Evolutionary conservation across 2,113 vertebrate genomes (phyloP).

Genomic region (Peromyscus maniculatus): DNA sequence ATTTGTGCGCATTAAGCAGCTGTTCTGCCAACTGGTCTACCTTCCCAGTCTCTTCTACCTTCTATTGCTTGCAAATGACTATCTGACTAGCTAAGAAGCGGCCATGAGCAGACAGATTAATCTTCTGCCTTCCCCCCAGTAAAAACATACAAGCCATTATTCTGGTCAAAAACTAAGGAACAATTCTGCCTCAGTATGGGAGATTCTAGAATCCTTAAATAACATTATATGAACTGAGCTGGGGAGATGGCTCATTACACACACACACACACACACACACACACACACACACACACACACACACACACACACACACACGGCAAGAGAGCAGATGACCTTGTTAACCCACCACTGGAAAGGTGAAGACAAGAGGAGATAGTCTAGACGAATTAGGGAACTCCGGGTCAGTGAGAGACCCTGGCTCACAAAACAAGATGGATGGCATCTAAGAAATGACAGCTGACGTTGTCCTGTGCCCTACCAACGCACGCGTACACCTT

Average conservation of each 20-base stretch:
- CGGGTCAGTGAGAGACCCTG: not conserved
- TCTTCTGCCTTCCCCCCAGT: not conserved
- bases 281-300: too few relatives aligned
- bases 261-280: not conserved
- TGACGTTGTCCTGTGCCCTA: not conserved
- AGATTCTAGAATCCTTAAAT: conserved; percentile 25
- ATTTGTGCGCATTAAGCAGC: too few relatives aligned
- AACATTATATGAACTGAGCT: conserved; percentile 15
- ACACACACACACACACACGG: too few relatives aligned
- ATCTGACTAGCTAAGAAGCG: not conserved
- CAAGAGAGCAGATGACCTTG: not conserved
- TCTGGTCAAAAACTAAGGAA: not conserved
- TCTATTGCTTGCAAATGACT: not conserved
- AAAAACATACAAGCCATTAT: not conserved
- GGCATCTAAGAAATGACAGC: not conserved
- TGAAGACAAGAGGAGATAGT: not conserved
- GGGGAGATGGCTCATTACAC: not conserved
- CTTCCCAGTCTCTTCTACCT: not conserved
- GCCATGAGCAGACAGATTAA: not conserved
- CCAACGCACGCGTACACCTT: too few relatives aligned
- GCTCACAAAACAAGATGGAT: not conserved
- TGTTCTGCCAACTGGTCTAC: not conserved
- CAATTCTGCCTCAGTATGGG: not conserved
- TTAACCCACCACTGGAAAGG: too few relatives aligned
- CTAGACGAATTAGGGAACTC: not conserved